These are phyloP conservation scores for Phalacrocorax carbo DNA, from an alignment of 2,113 vertebrate species.

Conservation along the genomic window DNA sequence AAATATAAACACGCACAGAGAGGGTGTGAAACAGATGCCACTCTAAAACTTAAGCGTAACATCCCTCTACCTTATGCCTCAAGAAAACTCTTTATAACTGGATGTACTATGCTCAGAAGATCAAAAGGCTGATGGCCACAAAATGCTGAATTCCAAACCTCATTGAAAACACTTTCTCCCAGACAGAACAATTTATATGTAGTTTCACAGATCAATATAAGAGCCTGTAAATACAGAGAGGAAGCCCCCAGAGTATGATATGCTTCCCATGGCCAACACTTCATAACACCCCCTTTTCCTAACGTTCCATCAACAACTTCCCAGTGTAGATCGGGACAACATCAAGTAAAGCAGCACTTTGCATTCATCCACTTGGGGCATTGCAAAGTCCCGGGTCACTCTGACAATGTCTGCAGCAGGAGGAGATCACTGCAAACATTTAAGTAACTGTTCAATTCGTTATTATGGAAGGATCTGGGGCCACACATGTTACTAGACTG, in stretches of 20 bases:
- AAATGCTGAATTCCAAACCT: not conserved
- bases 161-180: not conserved
- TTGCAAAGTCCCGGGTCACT: constrained; percentile 24
- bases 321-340: not conserved
- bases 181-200: not conserved
- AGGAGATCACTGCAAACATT: constrained; percentile 53
- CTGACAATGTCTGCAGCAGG: constrained; percentile 39
- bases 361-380: constrained; percentile 20
- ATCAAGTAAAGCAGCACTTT: constrained; percentile 42
- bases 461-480: not conserved
- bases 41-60: not conserved
- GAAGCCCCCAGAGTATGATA: not conserved
- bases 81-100: not conserved
- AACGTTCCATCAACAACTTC: constrained; percentile 4
- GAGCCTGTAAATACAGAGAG: not conserved
- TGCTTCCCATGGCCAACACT: not conserved
- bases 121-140: not conserved
- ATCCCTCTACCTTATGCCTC: not conserved
- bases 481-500: not conserved
- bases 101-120: not conserved
- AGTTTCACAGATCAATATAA: not conserved
- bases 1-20: not conserved
- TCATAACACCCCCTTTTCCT: not conserved
- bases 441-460: not conserved
- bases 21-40: not conserved